Percentiles rank a stretch among this genome's conserved stretches.
Evolutionary conservation across 2,113 vertebrate species (phyloP).

Genomic region (Cinclus cinclus): DNA sequence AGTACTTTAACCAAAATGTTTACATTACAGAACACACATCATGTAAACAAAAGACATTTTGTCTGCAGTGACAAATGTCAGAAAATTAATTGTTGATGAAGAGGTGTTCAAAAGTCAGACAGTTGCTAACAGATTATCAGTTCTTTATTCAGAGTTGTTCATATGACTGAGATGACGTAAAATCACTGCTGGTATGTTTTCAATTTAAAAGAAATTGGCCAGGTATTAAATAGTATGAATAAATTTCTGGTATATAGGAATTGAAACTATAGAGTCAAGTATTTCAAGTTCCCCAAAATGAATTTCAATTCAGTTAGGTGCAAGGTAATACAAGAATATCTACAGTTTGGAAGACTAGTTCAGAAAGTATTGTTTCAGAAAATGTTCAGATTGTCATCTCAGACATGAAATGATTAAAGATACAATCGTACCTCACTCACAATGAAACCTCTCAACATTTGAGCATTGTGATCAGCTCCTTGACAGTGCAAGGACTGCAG

Average conservation of each 20-base stretch:
- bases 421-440: neutral
- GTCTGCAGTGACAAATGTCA: neutral
- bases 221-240: neutral
- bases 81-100: neutral
- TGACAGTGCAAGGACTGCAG: neutral
- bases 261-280: neutral
- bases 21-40: neutral
- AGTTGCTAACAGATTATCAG: neutral
- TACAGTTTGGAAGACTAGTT: neutral
- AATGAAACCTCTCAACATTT: neutral
- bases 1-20: neutral
- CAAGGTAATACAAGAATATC: neutral
- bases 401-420: neutral
- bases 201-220: neutral
- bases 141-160: neutral
- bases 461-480: neutral
- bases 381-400: neutral
- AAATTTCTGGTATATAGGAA: neutral
- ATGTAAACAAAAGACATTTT: neutral
- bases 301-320: neutral
- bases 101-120: neutral
- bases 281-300: neutral
- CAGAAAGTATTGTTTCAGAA: neutral
- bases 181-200: neutral
- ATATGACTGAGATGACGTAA: neutral